These are phyloP conservation scores for Periophthalmodon schlosseri DNA, from an alignment of 2,113 vertebrate genomes.

Conservation along the genomic window DNA sequence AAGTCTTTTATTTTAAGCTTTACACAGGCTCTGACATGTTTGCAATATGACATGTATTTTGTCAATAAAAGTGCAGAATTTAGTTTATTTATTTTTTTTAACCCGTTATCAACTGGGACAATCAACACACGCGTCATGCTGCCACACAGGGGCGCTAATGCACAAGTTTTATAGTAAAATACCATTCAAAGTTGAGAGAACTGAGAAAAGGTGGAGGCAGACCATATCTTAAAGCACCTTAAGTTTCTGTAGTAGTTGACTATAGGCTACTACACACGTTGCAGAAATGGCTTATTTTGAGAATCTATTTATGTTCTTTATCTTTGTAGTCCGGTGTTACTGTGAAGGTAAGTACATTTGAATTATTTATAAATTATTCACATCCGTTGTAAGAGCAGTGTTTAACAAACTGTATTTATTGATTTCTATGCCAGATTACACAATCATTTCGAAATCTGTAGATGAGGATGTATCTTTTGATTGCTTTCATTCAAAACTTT, in stretches of 20 bases:
- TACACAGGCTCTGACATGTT: too few relatives aligned
- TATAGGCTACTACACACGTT: not conserved
- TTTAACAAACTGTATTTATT: not conserved
- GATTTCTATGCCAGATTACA: slow-evolving; percentile 10
- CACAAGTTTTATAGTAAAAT: not conserved
- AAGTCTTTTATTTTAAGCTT: too few relatives aligned
- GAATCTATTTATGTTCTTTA: not conserved
- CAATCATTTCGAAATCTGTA: not conserved
- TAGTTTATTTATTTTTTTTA: not conserved
- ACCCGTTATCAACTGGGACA: not conserved
- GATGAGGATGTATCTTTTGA: slow-evolving; percentile 27
- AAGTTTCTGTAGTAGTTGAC: not conserved
- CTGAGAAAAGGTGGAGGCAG: slow-evolving; percentile 25
- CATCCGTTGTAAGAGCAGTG: not conserved
- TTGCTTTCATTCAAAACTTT: slow-evolving; percentile 22
- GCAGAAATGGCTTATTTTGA: slow-evolving; percentile 32
- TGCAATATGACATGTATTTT: too few relatives aligned
- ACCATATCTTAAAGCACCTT: not conserved
- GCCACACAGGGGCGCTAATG: not conserved
- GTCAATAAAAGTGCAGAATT: not conserved
- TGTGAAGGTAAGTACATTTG: slow-evolving; percentile 33
- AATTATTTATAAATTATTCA: not conserved
- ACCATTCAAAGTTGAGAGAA: slow-evolving; percentile 16
- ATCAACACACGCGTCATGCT: not conserved
- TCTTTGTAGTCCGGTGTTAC: slow-evolving; percentile 15